A percentile compares a stretch with the other conserved stretches of the same genome.
These are phyloP conservation scores for Rhagologus leucostigma DNA, from an alignment of 2,113 vertebrate species.

Conservation along the genomic window DNA sequence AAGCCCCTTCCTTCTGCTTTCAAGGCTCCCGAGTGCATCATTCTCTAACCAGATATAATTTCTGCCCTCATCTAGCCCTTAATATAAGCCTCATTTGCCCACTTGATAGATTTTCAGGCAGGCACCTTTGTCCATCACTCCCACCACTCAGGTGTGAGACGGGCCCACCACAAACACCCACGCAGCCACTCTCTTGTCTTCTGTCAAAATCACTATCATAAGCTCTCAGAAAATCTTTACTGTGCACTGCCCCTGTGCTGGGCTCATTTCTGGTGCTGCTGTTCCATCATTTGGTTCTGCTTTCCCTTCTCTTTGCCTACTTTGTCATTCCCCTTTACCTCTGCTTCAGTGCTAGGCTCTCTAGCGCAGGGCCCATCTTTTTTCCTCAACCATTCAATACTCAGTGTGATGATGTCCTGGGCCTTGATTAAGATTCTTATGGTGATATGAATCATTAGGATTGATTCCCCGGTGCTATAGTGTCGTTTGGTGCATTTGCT, in stretches of 20 bases:
- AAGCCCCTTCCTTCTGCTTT: background rate
- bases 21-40: background rate
- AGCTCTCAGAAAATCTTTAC: background rate
- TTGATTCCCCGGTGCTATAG: background rate
- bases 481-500: background rate
- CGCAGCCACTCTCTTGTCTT: background rate
- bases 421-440: background rate
- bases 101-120: background rate
- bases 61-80: background rate
- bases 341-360: background rate
- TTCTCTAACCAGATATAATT: background rate
- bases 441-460: background rate
- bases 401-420: background rate
- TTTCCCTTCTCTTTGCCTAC: background rate
- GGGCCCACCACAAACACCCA: background rate
- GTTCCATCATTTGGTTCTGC: background rate
- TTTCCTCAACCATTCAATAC: background rate
- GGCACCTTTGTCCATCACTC: background rate
- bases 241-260: background rate
- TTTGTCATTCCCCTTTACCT: background rate
- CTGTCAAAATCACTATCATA: background rate
- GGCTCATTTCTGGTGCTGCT: background rate
- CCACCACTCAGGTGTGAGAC: background rate
- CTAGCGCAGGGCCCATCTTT: background rate
- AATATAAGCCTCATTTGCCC: background rate